A percentile compares a stretch with the other conserved stretches of the same genome.
phyloP scores from a whole-genome alignment of 2,113 vertebrate species.

The Anolis sagrei region DNA sequence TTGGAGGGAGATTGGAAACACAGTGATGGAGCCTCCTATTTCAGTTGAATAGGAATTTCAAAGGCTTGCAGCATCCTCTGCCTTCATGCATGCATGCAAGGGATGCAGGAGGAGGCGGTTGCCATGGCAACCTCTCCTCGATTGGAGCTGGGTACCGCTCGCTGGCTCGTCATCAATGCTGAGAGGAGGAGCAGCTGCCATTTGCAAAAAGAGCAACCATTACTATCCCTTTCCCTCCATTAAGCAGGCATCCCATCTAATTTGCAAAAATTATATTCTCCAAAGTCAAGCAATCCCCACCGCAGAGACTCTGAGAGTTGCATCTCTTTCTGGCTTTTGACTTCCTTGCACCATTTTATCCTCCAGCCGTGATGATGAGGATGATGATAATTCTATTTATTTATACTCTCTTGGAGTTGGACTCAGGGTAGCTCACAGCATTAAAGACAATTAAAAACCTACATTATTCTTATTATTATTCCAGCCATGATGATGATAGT shows the following conservation, averaged over 20 bases:
- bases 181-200: constrained; percentile 10
- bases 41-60: too few species aligned
- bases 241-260: constrained; percentile 12
- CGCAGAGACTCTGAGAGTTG: not conserved
- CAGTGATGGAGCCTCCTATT: too few species aligned
- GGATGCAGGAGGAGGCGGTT: not conserved
- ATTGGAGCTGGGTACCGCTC: constrained; percentile 27
- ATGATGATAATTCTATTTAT: too few species aligned
- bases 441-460: too few species aligned
- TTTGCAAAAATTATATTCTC: not conserved
- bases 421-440: too few species aligned
- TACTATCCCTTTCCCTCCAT: not conserved
- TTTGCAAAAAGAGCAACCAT: constrained; percentile 31
- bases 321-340: accelerated
- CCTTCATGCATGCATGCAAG: too few species aligned
- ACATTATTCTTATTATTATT: too few species aligned
- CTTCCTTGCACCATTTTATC: not conserved
- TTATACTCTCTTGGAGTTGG: too few species aligned
- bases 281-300: not conserved
- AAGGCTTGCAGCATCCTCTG: not conserved
- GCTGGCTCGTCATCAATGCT: too few species aligned
- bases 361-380: too few species aligned
- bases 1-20: too few species aligned
- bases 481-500: too few species aligned
- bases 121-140: constrained; percentile 13